Evolutionary conservation across 2,888 invertebrate species (phyloP).

Genomic region (Lepidocyrtinus sp.): DNA sequence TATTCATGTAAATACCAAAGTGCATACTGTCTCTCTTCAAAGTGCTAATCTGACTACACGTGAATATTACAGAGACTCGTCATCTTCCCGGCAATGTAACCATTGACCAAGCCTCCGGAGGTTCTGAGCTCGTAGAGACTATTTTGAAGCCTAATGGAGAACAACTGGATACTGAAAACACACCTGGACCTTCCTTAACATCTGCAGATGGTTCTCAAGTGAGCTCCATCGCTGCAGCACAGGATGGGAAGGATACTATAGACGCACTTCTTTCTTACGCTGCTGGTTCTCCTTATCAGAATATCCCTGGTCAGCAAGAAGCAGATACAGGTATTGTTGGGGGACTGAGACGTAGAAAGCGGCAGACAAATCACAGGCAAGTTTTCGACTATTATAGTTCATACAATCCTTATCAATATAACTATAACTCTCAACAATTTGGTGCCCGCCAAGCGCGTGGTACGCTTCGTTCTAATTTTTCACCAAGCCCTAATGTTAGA

Average conservation of each 20-base stretch:
- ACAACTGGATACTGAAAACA: not conserved
- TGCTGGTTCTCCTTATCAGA: constrained; percentile 45
- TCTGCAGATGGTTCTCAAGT: constrained; percentile 32
- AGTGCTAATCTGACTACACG: too few relatives aligned
- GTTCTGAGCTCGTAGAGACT: constrained; percentile 58
- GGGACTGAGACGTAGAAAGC: constrained; percentile 45
- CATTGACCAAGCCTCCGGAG: constrained; percentile 48
- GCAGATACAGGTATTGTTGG: constrained; percentile 33
- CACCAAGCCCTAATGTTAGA: constrained; percentile 61
- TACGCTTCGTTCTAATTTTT: constrained; percentile 65
- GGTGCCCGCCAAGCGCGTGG: constrained; percentile 59
- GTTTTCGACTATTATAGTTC: constrained; percentile 59
- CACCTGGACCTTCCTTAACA: not conserved
- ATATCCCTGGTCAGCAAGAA: constrained; percentile 45
- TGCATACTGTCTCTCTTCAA: too few relatives aligned
- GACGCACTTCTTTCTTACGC: constrained; percentile 47
- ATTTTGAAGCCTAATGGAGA: constrained; percentile 45
- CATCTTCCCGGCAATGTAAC: constrained; percentile 51
- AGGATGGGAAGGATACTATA: constrained; percentile 41
- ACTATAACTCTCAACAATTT: constrained; percentile 58
- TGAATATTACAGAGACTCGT: too few relatives aligned
- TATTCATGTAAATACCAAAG: too few relatives aligned
- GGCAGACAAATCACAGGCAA: constrained; percentile 65
- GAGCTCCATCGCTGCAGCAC: constrained; percentile 35
- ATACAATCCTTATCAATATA: constrained; percentile 51